Evolutionary conservation across 2,888 invertebrate genomes (phyloP).

Genomic region (Flabesymbios commensalis): DNA sequence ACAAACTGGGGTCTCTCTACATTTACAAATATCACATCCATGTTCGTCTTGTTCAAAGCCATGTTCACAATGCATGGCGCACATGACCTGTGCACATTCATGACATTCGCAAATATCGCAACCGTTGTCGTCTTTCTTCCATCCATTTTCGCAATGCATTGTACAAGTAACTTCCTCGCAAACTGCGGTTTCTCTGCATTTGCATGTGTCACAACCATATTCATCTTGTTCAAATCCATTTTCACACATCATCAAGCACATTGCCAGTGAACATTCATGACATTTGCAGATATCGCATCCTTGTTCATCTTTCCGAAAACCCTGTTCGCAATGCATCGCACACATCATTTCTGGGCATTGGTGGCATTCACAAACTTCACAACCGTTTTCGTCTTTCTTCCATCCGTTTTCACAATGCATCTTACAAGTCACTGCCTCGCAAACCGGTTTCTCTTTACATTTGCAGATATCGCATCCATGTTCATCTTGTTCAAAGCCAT

Average conservation of each 20-base stretch:
- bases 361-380: constrained; percentile 15
- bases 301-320: constrained; percentile 14
- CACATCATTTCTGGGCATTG: constrained; percentile 8
- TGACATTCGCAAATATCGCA: constrained; percentile 11
- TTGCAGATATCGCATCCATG: constrained; percentile 10
- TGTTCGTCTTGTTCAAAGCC: constrained; percentile 12
- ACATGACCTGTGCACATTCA: constrained; percentile 7
- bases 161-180: neutral
- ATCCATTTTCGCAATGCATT: constrained; percentile 15
- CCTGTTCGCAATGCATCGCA: constrained; percentile 19
- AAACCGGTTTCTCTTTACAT: constrained; percentile 7
- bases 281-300: constrained; percentile 16
- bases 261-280: neutral
- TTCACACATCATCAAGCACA: constrained; percentile 12
- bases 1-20: neutral
- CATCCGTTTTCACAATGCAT: constrained; percentile 19
- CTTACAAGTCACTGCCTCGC: neutral
- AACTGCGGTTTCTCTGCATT: constrained; percentile 2
- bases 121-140: constrained; percentile 8
- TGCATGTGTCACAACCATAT: constrained; percentile 14
- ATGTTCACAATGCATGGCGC: constrained; percentile 15
- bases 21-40: constrained; percentile 9
- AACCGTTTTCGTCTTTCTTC: constrained; percentile 18
- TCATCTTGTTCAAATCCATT: constrained; percentile 13
- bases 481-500: constrained; percentile 13